phyloP scores from a whole-genome alignment of 1,140 invertebrate species.

The Drosophila funebris region DNA sequence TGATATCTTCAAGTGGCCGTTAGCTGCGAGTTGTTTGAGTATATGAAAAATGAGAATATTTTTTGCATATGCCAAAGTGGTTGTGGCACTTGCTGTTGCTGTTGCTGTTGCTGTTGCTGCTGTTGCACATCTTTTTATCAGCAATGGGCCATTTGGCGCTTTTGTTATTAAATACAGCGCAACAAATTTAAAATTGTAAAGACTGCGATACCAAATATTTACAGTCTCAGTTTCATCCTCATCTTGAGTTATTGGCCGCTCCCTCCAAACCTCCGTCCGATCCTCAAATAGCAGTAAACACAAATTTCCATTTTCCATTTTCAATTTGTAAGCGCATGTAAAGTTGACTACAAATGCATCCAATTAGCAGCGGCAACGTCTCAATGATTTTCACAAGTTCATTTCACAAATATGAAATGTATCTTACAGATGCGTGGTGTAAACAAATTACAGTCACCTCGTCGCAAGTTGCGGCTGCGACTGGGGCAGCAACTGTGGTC shows the following conservation, averaged over 20 bases:
- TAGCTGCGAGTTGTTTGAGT: conserved; percentile 43
- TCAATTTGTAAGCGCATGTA: conserved; percentile 69
- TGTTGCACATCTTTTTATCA: conserved; percentile 64
- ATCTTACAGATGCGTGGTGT: conserved; percentile 70
- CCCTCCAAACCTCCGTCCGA: not conserved
- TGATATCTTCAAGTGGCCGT: conserved; percentile 82
- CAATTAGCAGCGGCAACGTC: conserved; percentile 71
- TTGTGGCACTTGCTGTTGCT: conserved; percentile 6
- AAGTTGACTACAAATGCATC: conserved; percentile 73
- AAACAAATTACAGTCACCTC: conserved; percentile 63
- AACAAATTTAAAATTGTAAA: conserved; percentile 29
- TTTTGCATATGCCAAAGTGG: conserved; percentile 55
- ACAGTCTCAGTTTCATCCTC: conserved; percentile 24
- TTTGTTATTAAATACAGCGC: conserved; percentile 67
- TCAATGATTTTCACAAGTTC: conserved; percentile 77
- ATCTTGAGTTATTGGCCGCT: too few relatives aligned
- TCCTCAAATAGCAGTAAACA: conserved; percentile 38
- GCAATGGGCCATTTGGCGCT: conserved; percentile 72
- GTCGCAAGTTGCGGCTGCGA: not conserved
- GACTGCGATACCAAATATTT: conserved; percentile 59
- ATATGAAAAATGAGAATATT: conserved; percentile 70
- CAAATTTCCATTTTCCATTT: conserved; percentile 67
- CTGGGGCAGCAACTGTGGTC: not conserved
- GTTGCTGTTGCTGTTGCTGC: conserved; percentile 27
- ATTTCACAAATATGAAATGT: conserved; percentile 65